Conservation (phyloP, 92 coral and sea anemone species). For the Phenganax stokvisi region DNA sequence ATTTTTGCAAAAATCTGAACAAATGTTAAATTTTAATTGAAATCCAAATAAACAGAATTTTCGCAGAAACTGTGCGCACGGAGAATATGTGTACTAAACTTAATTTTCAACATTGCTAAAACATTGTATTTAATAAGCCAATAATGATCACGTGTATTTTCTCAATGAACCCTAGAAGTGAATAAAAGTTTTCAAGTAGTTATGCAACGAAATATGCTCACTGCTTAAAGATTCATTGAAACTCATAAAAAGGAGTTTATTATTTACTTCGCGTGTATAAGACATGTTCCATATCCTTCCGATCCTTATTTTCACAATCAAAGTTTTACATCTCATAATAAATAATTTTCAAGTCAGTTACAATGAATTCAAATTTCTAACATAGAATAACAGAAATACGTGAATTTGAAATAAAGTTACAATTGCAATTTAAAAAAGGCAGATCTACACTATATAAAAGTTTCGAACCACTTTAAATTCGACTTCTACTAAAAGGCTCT, state of each 20-base stretch:
- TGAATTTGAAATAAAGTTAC: neutral
- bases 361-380: conserved; percentile 5
- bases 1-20: no score
- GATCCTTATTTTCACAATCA: neutral
- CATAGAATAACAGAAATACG: neutral
- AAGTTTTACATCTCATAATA: neutral
- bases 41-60: no score
- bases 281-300: neutral
- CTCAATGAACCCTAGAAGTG: neutral
- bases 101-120: no score
- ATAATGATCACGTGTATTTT: no score
- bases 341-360: conserved; percentile 6
- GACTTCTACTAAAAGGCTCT: no score
- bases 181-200: neutral
- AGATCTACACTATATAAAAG: no score
- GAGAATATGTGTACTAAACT: no score
- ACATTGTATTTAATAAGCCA: no score
- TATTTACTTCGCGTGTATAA: conserved; percentile 1
- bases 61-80: no score
- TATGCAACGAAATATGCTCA: neutral
- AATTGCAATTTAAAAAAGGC: neutral
- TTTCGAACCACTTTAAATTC: no score
- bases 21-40: no score
- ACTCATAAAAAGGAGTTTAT: conserved; percentile 16
- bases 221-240: neutral